A percentile compares a stretch with the other conserved stretches of the same genome.
Conservation (phyloP, 2,113 vertebrate genomes). For the Crotalus tigris region DNA sequence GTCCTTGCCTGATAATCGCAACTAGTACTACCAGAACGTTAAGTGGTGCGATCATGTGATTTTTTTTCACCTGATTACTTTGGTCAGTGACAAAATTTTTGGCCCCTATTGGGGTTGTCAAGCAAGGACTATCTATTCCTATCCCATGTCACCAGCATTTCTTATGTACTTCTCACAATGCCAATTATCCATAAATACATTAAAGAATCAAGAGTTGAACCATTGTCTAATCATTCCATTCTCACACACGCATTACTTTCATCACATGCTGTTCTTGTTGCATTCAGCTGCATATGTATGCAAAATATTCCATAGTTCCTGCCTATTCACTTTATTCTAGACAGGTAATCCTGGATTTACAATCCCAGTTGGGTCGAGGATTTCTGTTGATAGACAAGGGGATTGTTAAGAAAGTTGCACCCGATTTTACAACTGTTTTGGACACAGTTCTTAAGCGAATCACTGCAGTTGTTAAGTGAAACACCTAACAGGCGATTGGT, state of each 20-base stretch:
- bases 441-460: background rate
- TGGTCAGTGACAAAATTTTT: background rate
- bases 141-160: background rate
- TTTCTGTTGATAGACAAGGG: too few species aligned
- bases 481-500: too few species aligned
- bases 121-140: background rate
- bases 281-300: background rate
- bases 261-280: background rate
- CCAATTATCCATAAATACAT: background rate
- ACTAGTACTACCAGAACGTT: background rate
- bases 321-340: background rate
- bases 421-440: background rate
- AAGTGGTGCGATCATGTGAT: background rate
- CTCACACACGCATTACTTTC: background rate
- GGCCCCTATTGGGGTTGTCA: background rate
- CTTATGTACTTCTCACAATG: background rate
- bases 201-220: background rate
- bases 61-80: background rate
- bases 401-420: too few species aligned
- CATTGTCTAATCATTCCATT: background rate
- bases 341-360: too few species aligned
- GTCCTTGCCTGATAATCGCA: background rate
- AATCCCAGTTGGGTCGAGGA: too few species aligned
- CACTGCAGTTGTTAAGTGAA: background rate
- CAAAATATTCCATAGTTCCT: background rate